A percentile compares a stretch with the other conserved stretches of the same genome.
Evolutionary conservation across 2,113 vertebrate species (phyloP).

Genomic region (Nesogale talazaci): DNA sequence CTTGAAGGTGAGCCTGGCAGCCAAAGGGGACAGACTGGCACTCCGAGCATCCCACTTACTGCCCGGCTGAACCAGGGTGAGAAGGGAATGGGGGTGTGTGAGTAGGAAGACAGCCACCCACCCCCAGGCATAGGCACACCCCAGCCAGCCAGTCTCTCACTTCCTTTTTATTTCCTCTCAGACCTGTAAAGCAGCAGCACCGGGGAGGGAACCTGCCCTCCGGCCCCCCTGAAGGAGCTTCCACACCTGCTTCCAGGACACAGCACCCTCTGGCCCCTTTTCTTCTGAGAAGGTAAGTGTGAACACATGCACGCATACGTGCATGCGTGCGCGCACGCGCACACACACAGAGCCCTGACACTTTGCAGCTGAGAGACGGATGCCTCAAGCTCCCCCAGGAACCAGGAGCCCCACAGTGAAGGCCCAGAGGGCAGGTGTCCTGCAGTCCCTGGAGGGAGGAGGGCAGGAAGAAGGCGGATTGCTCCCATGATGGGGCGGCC

Average conservation of each 20-base stretch:
- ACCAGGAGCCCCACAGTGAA: neutral
- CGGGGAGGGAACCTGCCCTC: conserved; percentile 63
- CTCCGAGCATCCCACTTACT: neutral
- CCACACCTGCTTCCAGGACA: neutral
- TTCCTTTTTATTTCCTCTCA: conserved; percentile 75
- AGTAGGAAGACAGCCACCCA: neutral
- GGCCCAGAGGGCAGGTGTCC: neutral
- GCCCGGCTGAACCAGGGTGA: neutral
- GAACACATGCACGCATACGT: too few relatives aligned
- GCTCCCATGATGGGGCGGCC: neutral
- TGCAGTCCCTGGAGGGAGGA: neutral
- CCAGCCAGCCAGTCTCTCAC: conserved; percentile 26
- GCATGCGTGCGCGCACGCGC: neutral
- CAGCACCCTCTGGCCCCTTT: neutral
- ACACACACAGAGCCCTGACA: neutral
- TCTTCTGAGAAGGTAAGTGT: neutral
- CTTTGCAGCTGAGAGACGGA: neutral
- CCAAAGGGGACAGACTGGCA: neutral
- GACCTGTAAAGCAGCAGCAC: conserved; percentile 50
- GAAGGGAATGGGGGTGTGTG: neutral
- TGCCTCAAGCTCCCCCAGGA: neutral
- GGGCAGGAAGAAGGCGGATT: neutral
- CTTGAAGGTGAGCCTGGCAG: neutral
- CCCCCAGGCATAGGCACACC: neutral
- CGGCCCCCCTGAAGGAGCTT: neutral